Base-by-base conservation (phyloP, 2,888 invertebrate genomes). In the Chironomus riparius region DNA sequence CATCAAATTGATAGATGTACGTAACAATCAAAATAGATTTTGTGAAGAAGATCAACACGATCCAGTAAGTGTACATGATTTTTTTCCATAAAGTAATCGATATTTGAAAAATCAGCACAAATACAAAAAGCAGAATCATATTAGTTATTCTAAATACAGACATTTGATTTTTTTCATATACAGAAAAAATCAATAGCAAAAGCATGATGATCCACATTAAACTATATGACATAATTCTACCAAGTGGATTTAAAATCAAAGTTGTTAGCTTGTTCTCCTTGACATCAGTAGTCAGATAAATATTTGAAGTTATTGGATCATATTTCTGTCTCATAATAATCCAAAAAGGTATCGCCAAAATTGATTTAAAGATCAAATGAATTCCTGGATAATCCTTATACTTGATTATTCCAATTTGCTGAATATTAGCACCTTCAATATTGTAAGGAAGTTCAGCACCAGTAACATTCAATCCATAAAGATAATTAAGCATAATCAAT, bases 1-100 rank as follows among this genome's bases (percentile, higher is more conserved):
- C 84, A 77, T 88, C 83, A 81, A 92, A 92, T 81, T 92, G 92
- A 82, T 90, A 92, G 4, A 89, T 89, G 81, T 92, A 92, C 68
- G 91, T 87, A 68, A 88, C 84, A 76, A 90, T 87, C 61, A 92
- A 83, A 78, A 92, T 89, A 2, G 88, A 80, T 84, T 91, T 90
- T 4, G 91, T 90, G 82, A 91, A 92, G 76, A 88, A 85, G 78
- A 91, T 91, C 21, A 91, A 88, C 13, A 89, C 86, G 79, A 91
- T 85, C 90, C 90, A 91, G 83, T 90, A 91, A 13, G 86, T 84
- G 79, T 88, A 89, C 86, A 91, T 87, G 80, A 88, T 87, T 79
- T 86, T 85, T 70, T 91, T 85, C 90, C 91, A 92, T 10, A 87
- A 82, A 6, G 82, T 81, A 85, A 90, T 90, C 4, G 89, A 89